Evolutionary conservation across 2,797 vertebrate genomes (phyloP), one percentile per base, ranked within the genome.

Genomic region (Luscinia megarhynchos): DNA sequence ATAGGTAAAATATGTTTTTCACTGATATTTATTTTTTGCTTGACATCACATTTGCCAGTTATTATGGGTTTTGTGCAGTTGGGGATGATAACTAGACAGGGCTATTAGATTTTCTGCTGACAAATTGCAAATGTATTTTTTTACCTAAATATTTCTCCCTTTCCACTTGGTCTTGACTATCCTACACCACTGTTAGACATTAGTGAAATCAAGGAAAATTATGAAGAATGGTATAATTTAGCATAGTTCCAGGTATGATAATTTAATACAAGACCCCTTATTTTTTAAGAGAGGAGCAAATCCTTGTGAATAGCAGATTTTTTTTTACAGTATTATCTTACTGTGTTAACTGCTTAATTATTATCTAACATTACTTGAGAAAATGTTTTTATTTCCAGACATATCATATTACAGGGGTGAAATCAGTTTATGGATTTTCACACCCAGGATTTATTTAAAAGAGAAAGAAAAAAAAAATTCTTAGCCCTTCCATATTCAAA

Each of bases 391-490:
- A 18, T 66, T 69, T 81, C 61, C 12, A 34, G 29, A 24, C 0
- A 5, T 58, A 55, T 18, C 7, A 58, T 4, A 30, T 27, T 40
- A 12, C 34, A 46, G 64, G 2, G 66, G 5, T 89, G 36, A 59
- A 64, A 76, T 59, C 5, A 66, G 3, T n/a, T 30, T 36, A 62
- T 22, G 21, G n/a, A 23, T 4, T 85, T 59, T 11, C 30, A 75
- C 21, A 9, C 3, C 5, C 12, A 63, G 5, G 30, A 74, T 79
- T 66, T 67, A 67, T 32, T 80, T 23, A 13, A 75, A 68, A 36
- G 17, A 17, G 36, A 32, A 43, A 13, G 0, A 15, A 23, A 36
- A 51, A 40, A 40, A 36, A 15, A 9, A 0, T 10, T 81, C 14
- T 61, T 79, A 67, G 0, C 2, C 2, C 0, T 70, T 79, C 62